phyloP scores from a whole-genome alignment of 2,113 vertebrate species.

The Campylomormyrus tamandua region DNA sequence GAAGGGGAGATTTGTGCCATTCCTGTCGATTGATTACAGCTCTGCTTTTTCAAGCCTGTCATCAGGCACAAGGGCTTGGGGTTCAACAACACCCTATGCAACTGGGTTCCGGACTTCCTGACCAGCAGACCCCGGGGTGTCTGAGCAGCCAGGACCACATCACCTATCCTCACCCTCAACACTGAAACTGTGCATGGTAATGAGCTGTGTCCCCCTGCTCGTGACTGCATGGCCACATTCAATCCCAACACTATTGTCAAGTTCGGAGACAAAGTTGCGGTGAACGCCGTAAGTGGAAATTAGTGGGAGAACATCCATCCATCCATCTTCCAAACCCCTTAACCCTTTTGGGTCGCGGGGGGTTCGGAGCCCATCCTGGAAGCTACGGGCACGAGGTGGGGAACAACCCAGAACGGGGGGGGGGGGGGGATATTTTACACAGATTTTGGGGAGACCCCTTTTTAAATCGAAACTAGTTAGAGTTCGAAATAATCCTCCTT shows the following conservation, averaged over 20 bases:
- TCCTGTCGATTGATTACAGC: neutral
- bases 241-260: neutral
- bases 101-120: neutral
- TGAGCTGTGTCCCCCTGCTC: neutral
- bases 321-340: no score
- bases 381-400: no score
- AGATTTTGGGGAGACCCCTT: no score
- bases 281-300: neutral
- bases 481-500: no score
- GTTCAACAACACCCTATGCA: neutral
- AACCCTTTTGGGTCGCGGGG: no score
- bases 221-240: neutral
- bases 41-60: neutral
- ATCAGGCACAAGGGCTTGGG: neutral
- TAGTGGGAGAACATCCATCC: no score
- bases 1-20: neutral
- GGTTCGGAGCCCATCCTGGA: no score
- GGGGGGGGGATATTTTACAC: no score
- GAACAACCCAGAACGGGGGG: no score
- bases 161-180: neutral
- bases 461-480: no score
- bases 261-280: neutral
- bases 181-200: neutral
- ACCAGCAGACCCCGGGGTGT: neutral
- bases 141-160: neutral